Evolutionary conservation across 2,888 invertebrate genomes (phyloP).

Genomic region (Penaeus monodon): DNA sequence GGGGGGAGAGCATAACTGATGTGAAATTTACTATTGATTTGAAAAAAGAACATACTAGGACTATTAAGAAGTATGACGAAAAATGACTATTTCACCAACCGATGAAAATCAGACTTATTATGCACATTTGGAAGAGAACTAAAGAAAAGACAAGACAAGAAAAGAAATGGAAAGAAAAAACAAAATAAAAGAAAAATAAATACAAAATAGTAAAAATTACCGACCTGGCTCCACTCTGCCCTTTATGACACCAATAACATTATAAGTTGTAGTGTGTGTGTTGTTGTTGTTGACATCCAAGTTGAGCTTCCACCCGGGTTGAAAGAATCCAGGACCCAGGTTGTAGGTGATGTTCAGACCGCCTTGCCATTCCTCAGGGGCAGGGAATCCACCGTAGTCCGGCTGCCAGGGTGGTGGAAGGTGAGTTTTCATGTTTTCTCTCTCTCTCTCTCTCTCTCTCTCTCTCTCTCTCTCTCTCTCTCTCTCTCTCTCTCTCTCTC

Average conservation of each 20-base stretch:
- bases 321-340: conserved; percentile 69
- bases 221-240: conserved; percentile 68
- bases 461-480: too few relatives aligned
- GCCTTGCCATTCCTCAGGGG: conserved; percentile 70
- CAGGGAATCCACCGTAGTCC: conserved; percentile 67
- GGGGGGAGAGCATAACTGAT: too few relatives aligned
- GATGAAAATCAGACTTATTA: too few relatives aligned
- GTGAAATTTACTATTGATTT: too few relatives aligned
- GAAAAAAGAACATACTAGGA: too few relatives aligned
- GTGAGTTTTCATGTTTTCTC: too few relatives aligned
- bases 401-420: conserved; percentile 10
- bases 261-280: conserved; percentile 67
- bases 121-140: too few relatives aligned
- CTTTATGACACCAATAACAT: conserved; percentile 69
- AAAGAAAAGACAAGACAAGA: too few relatives aligned
- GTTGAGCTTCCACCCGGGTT: conserved; percentile 49
- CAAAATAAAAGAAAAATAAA: neutral
- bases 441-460: too few relatives aligned
- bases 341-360: conserved; percentile 70
- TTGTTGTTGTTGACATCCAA: conserved; percentile 66
- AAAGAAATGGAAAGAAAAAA: neutral
- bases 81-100: too few relatives aligned
- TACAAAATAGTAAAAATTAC: neutral
- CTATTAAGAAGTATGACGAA: too few relatives aligned
- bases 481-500: too few relatives aligned